These are phyloP conservation scores for Trichopria drosophilae DNA, from an alignment of 2,888 invertebrate species.

Conservation along the genomic window DNA sequence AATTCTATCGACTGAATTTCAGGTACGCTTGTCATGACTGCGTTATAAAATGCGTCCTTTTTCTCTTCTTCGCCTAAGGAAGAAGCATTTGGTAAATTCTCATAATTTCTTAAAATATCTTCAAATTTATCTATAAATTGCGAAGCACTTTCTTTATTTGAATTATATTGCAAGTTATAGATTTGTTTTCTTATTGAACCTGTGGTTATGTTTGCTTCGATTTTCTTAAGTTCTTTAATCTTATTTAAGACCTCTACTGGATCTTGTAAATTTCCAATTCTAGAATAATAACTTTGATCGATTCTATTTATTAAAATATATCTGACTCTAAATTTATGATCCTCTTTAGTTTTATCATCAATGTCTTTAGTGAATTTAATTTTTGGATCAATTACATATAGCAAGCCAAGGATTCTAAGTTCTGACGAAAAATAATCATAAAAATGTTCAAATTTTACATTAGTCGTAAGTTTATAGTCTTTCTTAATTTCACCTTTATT, in stretches of 20 bases:
- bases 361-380: not conserved
- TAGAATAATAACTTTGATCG: slow-evolving; percentile 4
- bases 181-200: slow-evolving; percentile 16
- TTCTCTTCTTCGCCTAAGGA: too few relatives aligned
- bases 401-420: not conserved
- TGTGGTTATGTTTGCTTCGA: slow-evolving; percentile 19
- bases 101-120: slow-evolving; percentile 19
- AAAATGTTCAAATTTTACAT: slow-evolving; percentile 15
- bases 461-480: slow-evolving; percentile 17
- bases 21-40: too few relatives aligned
- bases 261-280: slow-evolving; percentile 11
- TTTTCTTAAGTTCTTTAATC: slow-evolving; percentile 22
- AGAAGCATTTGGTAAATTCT: slow-evolving; percentile 14
- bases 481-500: slow-evolving; percentile 16
- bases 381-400: slow-evolving; percentile 3
- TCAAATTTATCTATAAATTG: slow-evolving; percentile 28
- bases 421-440: slow-evolving; percentile 14
- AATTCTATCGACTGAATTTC: slow-evolving; percentile 24
- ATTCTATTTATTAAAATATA: slow-evolving; percentile 10
- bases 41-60: too few relatives aligned
- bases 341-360: not conserved
- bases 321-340: slow-evolving; percentile 1
- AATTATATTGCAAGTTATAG: slow-evolving; percentile 20
- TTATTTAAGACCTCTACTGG: slow-evolving; percentile 19
- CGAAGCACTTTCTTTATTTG: slow-evolving; percentile 17